Evolutionary conservation across 1,140 invertebrate genomes (phyloP).

Genomic region (Amyelois transitella): DNA sequence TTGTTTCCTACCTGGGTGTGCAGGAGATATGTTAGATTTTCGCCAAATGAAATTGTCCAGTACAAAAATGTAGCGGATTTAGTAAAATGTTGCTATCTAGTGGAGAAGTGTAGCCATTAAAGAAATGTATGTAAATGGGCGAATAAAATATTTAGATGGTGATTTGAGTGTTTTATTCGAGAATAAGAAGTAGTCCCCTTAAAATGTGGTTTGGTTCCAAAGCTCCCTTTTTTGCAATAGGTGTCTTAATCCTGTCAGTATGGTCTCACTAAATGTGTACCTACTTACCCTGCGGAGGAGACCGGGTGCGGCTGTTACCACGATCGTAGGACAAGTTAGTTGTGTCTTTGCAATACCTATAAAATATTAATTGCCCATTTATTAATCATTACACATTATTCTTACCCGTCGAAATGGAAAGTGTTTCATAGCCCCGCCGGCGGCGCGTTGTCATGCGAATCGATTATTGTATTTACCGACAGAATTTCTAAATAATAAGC

Average conservation of each 20-base stretch:
- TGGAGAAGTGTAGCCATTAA: slow-evolving; percentile 37
- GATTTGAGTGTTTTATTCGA: slow-evolving; percentile 30
- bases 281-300: no score
- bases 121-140: slow-evolving; percentile 47
- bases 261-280: no score
- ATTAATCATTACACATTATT: not conserved
- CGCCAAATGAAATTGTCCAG: slow-evolving; percentile 55
- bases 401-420: not conserved
- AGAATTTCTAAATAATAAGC: slow-evolving; percentile 53
- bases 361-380: no score
- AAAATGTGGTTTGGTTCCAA: no score
- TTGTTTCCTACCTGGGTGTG: not conserved
- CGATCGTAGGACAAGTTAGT: no score
- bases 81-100: slow-evolving; percentile 25
- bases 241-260: no score
- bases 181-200: not conserved
- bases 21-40: slow-evolving; percentile 2
- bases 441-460: slow-evolving; percentile 35
- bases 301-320: no score
- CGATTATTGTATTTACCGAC: slow-evolving; percentile 52
- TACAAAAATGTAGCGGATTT: slow-evolving; percentile 53
- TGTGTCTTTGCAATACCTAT: no score
- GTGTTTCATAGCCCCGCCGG: not conserved
- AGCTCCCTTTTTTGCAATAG: no score
- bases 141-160: slow-evolving; percentile 65